Base-by-base conservation (phyloP, 2,888 invertebrate genomes). In the Polydrusus pterygomalis region DNA sequence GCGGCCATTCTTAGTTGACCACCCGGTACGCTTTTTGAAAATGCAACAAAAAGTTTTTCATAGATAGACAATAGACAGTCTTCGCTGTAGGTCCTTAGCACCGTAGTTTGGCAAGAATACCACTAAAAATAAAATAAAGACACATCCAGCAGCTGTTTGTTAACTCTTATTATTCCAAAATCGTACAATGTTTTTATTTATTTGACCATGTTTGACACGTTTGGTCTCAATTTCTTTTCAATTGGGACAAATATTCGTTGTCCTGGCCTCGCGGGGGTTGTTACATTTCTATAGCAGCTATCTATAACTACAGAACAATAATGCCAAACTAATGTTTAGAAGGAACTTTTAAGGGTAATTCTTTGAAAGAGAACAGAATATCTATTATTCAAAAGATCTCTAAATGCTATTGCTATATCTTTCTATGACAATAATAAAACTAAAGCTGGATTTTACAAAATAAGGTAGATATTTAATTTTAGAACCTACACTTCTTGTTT, bases 121-220 rank as follows among this genome's bases (percentile, higher is more conserved):
- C 15, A 17, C 30, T 60, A 47, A 43, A 18, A 43, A 30, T 11
- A 45, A 73, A 75, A 71, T 71, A 56, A 70, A 67, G 60, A 47
- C 45, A 47, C 40, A 43, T 54, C 47, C 20, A 43, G 69, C 75
- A 75, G 75, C 75, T 75, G 75, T 64, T 58, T 64, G 75, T 71
- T 71, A 67, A 43, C 65, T 75, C 63, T 74, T 70, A 75, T 67
- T 71, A 71, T 70, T 75, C 65, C 17, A 20, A 49, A 75, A 65
- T 45, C 63, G 63, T 72, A 51, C 63, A 71, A 73, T 70, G 77
- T 77, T 77, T 73, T 73, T 77, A 77, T 76, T 72, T 76, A 76
- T 76, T 72, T 72, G 67, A 8, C 62, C 60, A 47, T 72, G 72
- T 77, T 77, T 77, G 77, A 77, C 77, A 77, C 74, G 74, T 69